phyloP scores from a whole-genome alignment of 2,888 invertebrate species.

The Leucania comma region DNA sequence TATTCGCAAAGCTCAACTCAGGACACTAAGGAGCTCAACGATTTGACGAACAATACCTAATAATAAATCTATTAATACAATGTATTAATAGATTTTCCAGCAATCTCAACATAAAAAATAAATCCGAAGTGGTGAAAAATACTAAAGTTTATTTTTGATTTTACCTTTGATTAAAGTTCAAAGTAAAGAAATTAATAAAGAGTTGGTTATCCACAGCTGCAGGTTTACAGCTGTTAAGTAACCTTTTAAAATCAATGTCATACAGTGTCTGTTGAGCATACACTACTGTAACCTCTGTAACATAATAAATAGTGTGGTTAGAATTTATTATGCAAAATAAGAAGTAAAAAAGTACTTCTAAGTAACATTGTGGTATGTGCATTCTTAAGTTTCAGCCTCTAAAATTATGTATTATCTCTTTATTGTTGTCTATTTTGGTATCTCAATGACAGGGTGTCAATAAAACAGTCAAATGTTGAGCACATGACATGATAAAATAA shows the following conservation, averaged over 20 bases:
- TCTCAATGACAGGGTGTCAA: slow-evolving; percentile 24
- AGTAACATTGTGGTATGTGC: background rate
- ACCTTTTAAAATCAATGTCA: slow-evolving; percentile 22
- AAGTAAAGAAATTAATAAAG: slow-evolving; percentile 5
- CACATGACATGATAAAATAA: slow-evolving; percentile 21
- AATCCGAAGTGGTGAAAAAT: no score
- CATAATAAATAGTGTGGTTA: background rate
- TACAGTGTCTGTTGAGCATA: background rate
- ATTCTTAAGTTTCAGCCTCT: slow-evolving; percentile 4
- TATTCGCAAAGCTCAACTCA: no score
- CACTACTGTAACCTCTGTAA: background rate
- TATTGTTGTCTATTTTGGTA: slow-evolving; percentile 20
- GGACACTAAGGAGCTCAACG: no score
- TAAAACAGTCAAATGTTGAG: background rate
- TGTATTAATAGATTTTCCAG: no score
- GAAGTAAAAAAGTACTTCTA: no score
- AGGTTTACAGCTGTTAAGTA: background rate
- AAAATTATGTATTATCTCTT: background rate
- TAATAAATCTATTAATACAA: no score
- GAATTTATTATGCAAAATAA: background rate
- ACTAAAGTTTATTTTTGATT: background rate
- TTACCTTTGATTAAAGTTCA: slow-evolving; percentile 1
- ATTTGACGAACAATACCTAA: no score
- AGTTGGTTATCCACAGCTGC: slow-evolving; percentile 10
- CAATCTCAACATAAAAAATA: no score